Conservation (phyloP, 2,797 vertebrate genomes). For the Eidolon dupreanum region DNA sequence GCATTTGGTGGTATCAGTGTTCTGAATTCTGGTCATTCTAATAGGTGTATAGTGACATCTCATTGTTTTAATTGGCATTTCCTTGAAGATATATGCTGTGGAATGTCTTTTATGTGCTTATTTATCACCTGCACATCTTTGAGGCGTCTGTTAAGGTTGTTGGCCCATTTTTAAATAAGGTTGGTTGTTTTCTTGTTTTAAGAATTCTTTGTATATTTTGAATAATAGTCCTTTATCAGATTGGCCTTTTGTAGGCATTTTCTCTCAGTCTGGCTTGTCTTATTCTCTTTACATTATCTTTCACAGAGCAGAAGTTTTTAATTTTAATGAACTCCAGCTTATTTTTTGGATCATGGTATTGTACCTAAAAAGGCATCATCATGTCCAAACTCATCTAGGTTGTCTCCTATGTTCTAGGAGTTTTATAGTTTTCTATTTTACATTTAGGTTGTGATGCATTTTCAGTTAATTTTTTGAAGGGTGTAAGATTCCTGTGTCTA, state of each 20-base stretch:
- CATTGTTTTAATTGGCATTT: background rate
- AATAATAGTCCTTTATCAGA: background rate
- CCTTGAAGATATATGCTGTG: background rate
- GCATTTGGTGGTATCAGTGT: background rate
- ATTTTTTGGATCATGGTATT: background rate
- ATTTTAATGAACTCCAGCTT: background rate
- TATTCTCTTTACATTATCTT: background rate
- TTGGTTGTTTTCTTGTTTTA: background rate
- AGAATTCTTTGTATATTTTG: background rate
- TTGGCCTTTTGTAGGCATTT: background rate
- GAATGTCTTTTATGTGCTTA: background rate
- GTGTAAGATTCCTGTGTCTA: background rate
- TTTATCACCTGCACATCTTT: background rate
- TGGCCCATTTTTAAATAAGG: background rate
- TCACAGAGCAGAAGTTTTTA: background rate
- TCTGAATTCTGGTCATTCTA: background rate
- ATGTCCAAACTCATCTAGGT: background rate
- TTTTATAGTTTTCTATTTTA: background rate
- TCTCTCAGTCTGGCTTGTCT: background rate
- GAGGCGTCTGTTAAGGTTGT: background rate
- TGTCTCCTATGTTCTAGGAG: background rate
- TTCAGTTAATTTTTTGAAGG: background rate
- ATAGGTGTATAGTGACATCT: background rate
- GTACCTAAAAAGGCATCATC: background rate
- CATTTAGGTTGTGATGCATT: background rate